Evolutionary conservation across 2,888 invertebrate genomes (phyloP).

Genomic region (Limnephilus marmoratus): DNA sequence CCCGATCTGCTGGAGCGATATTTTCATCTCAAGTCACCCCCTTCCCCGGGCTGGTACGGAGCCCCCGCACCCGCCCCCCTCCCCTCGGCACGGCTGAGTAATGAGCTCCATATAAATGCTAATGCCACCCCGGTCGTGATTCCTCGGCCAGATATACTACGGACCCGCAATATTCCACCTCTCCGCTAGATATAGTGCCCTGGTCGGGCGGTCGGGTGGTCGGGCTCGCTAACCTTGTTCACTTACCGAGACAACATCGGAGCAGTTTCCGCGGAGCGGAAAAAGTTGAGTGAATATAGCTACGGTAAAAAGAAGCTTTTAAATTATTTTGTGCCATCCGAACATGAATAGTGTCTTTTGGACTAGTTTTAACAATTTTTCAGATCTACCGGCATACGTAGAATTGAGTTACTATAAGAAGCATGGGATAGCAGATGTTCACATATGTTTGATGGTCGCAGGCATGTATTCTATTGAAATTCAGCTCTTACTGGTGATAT

Average conservation of each 20-base stretch:
- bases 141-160: slow-evolving; percentile 36
- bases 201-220: not conserved
- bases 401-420: not conserved
- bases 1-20: slow-evolving; percentile 38
- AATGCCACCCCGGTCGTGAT: slow-evolving; percentile 57
- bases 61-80: not conserved
- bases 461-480: not conserved
- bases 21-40: slow-evolving; percentile 41
- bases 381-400: not conserved
- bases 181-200: slow-evolving; percentile 25
- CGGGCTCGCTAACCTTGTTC: slow-evolving; percentile 22
- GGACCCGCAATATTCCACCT: slow-evolving; percentile 45
- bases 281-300: slow-evolving; percentile 26
- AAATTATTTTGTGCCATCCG: not conserved
- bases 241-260: slow-evolving; percentile 31
- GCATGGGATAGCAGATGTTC: not conserved
- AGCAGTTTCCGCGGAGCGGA: not conserved
- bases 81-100: slow-evolving; percentile 55
- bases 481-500: not conserved
- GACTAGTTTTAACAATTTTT: not conserved
- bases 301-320: not conserved
- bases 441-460: not conserved
- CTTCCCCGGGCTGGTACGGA: not conserved
- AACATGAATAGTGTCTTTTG: not conserved
- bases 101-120: slow-evolving; percentile 65